Percentiles rank a stretch among this genome's conserved stretches.
phyloP scores from a whole-genome alignment of 2,797 vertebrate genomes.

The Pempheris klunzingeri region DNA sequence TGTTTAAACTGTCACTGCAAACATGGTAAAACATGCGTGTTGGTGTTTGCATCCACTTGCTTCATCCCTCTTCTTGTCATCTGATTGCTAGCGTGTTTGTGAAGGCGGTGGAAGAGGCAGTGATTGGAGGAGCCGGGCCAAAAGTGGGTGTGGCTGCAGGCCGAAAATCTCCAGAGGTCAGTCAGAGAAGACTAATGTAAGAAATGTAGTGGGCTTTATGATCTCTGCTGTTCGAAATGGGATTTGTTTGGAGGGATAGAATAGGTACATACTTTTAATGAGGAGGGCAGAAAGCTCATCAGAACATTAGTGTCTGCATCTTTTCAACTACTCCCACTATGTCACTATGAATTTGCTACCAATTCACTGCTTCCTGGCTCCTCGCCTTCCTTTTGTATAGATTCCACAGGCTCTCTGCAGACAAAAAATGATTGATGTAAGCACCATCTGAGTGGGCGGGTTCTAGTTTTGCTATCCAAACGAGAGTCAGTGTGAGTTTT shows the following conservation, averaged over 20 bases:
- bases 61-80: neutral
- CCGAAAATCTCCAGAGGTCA: too few species aligned
- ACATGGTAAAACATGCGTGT: neutral
- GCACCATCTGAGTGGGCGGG: constrained; percentile 7
- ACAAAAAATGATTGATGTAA: constrained; percentile 23
- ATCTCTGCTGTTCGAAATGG: neutral
- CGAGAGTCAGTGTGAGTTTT: constrained; percentile 21
- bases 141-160: too few species aligned
- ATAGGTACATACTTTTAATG: too few species aligned
- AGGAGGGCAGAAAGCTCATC: neutral
- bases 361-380: constrained; percentile 7
- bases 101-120: neutral
- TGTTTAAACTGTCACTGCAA: neutral
- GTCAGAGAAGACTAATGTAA: neutral
- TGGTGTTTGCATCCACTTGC: neutral
- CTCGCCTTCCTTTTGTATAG: neutral
- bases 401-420: constrained; percentile 21
- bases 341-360: constrained; percentile 1
- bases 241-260: neutral
- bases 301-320: too few species aligned
- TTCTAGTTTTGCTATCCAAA: constrained; percentile 32
- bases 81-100: neutral
- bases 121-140: neutral
- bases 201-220: neutral
- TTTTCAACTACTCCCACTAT: neutral